Evolutionary conservation across 2,113 vertebrate species (phyloP), one percentile per base, ranked within the genome.

Genomic region (Phocoena phocoena): DNA sequence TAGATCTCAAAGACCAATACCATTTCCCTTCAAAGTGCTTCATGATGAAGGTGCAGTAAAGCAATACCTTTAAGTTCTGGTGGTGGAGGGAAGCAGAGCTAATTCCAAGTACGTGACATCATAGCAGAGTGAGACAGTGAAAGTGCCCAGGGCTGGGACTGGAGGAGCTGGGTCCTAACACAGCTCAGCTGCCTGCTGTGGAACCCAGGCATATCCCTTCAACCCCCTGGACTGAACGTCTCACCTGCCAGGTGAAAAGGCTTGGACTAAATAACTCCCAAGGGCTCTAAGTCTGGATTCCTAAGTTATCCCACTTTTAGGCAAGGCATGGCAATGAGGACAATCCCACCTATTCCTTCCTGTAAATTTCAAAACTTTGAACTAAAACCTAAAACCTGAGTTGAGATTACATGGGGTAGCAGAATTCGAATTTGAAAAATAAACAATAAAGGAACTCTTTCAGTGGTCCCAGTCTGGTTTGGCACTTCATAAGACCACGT

Each of bases 21-120:
- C n/a, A 76, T 73, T 93, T 92, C 60, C 68, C 73, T 97, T 88
- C 68, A 41, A 36, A 67, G 36, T 90, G 58, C 18, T 79, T 85
- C 18, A 23, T 68, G 71, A 14, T 21, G 71, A 90, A 92, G 18
- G 11, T 33, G 1, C n/a, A 77, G 70, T 79, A 63, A 88, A 94
- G 41, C 63, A 86, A 68, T 44, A 55, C 11, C 21, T 58, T 53
- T 84, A 68, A 23, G 23, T 73, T 41, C 26, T 71, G 25, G 55
- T 26, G 5, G 36, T 8, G 10, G 25, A 90, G 15, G n/a, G 12
- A 13, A 88, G 23, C 28, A 44, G 63, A 86, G 10, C 23, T 91
- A 21, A 91, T 62, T 93, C 71, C 20, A 36, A 71, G 71, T 65
- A 60, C 31, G 58, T 83, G 58, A 36, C 38, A 13, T 63, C 1